Evolutionary conservation across 2,797 vertebrate genomes (phyloP).

Genomic region (Leptodactylus fallax): DNA sequence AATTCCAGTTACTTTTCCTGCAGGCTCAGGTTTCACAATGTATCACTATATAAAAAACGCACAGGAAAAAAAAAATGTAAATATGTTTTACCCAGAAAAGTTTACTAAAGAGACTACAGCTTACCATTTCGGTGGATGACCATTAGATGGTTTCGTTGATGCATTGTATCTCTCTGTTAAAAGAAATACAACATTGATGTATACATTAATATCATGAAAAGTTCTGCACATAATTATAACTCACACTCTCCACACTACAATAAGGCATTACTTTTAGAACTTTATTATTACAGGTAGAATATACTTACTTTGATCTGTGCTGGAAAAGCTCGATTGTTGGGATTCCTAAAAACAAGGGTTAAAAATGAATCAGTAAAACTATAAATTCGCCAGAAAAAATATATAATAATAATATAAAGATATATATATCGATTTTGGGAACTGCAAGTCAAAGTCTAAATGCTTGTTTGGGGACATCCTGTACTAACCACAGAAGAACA

Average conservation of each 20-base stretch:
- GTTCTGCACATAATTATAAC: background rate
- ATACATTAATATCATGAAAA: background rate
- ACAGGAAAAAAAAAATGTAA: too few species aligned
- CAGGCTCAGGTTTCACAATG: too few species aligned
- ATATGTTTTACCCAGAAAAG: background rate
- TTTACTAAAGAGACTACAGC: constrained; percentile 62
- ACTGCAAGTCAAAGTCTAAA: too few species aligned
- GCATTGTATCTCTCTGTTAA: constrained; percentile 78
- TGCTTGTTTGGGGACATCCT: background rate
- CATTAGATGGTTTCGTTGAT: constrained; percentile 88
- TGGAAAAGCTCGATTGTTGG: constrained; percentile 83
- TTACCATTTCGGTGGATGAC: constrained; percentile 90
- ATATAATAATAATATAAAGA: too few species aligned
- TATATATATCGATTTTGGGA: too few species aligned
- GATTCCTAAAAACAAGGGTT: constrained; percentile 78
- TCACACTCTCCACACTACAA: background rate
- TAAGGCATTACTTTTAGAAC: too few species aligned
- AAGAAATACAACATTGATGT: background rate
- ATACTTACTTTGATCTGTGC: constrained; percentile 92
- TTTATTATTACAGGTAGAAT: background rate
- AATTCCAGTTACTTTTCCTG: background rate
- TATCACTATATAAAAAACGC: too few species aligned
- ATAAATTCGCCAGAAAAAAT: background rate
- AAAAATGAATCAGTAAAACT: too few species aligned
- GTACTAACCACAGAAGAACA: background rate